Evolutionary conservation across 2,888 invertebrate species (phyloP).

Genomic region (Drosophila histrio): DNA sequence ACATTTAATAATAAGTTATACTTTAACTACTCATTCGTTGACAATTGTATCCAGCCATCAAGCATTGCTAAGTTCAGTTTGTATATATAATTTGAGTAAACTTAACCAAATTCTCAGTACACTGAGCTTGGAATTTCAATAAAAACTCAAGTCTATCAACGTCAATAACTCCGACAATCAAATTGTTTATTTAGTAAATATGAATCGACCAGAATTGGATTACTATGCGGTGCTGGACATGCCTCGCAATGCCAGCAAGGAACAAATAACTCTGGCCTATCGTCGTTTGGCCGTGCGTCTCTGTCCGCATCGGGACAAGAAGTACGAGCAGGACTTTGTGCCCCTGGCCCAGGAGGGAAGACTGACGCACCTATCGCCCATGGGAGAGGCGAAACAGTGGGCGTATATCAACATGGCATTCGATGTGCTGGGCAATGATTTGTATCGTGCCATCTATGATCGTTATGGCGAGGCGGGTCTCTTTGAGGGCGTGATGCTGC

Average conservation of each 20-base stretch:
- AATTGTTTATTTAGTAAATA: constrained; percentile 29
- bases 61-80: constrained; percentile 49
- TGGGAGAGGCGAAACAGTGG: constrained; percentile 78
- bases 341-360: constrained; percentile 74
- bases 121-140: constrained; percentile 33
- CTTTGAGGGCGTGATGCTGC: constrained; percentile 91
- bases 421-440: constrained; percentile 87
- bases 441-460: constrained; percentile 91
- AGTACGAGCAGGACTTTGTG: constrained; percentile 86
- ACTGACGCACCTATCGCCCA: constrained; percentile 70
- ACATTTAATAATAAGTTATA: constrained; percentile 36
- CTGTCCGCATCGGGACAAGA: constrained; percentile 84
- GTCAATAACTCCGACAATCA: constrained; percentile 12
- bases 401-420: constrained; percentile 89
- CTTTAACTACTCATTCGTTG: constrained; percentile 31
- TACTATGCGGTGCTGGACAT: constrained; percentile 91
- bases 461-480: constrained; percentile 95
- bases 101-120: constrained; percentile 64
- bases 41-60: constrained; percentile 17
- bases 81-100: constrained; percentile 54
- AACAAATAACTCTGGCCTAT: constrained; percentile 90
- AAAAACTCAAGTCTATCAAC: constrained; percentile 23
- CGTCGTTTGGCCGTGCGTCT: constrained; percentile 85
- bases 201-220: constrained; percentile 85
- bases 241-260: constrained; percentile 87